Evolutionary conservation across 2,113 vertebrate genomes (phyloP).

Genomic region (Euleptes europaea): DNA sequence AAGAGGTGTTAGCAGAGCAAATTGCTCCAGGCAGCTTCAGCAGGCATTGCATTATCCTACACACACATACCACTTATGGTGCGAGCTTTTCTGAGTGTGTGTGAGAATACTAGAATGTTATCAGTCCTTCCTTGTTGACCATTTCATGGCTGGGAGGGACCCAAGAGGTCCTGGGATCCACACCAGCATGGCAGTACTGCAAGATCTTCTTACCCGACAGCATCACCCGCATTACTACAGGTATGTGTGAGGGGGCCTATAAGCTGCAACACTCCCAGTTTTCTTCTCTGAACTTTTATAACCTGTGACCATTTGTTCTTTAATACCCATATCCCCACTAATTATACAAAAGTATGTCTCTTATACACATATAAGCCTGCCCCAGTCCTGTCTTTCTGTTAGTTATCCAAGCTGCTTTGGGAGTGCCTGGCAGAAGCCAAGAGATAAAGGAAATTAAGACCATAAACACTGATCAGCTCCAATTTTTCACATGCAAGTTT

Average conservation of each 20-base stretch:
- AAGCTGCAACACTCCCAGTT: background rate
- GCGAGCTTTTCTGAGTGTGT: background rate
- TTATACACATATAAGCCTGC: background rate
- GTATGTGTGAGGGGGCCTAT: too few relatives aligned
- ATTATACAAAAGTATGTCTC: background rate
- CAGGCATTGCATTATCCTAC: background rate
- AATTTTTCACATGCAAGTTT: constrained; percentile 58
- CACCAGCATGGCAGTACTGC: too few relatives aligned
- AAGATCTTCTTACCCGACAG: too few relatives aligned
- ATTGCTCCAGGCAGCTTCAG: background rate
- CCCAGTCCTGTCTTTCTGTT: background rate
- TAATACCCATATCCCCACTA: background rate
- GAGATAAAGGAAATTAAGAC: constrained; percentile 84
- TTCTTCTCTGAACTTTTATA: background rate
- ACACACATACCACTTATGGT: background rate
- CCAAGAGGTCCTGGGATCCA: too few relatives aligned
- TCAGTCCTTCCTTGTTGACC: too few relatives aligned
- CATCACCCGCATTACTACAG: too few relatives aligned
- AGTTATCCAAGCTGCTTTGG: constrained; percentile 9
- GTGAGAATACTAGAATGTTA: too few relatives aligned
- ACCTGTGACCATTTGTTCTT: background rate
- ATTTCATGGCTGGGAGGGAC: too few relatives aligned
- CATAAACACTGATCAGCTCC: constrained; percentile 87
- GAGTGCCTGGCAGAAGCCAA: constrained; percentile 84
- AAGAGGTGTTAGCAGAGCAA: background rate